These are phyloP conservation scores for Neelides sp. DNA, from an alignment of 1,140 invertebrate genomes.

Conservation along the genomic window DNA sequence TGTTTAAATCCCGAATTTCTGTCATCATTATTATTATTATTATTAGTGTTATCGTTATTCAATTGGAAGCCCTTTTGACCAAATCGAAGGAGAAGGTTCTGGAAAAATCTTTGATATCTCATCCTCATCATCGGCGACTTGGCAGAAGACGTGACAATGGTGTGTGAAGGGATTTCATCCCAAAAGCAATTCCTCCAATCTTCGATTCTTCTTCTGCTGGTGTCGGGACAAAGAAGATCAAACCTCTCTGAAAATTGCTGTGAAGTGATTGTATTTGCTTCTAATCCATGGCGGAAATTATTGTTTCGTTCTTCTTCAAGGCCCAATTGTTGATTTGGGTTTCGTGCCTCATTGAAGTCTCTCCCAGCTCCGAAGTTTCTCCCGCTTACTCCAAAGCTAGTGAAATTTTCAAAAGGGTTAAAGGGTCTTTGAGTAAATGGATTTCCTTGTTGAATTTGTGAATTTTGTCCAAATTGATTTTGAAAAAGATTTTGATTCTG, in stretches of 20 bases:
- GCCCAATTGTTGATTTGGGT: neutral
- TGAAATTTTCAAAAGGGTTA: too few species aligned
- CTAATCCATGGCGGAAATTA: neutral
- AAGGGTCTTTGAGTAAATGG: too few species aligned
- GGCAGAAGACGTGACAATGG: slow-evolving; percentile 73
- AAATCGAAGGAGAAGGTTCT: slow-evolving; percentile 39
- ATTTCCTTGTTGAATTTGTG: too few species aligned
- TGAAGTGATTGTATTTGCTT: slow-evolving; percentile 2
- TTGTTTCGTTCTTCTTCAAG: neutral
- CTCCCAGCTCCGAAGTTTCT: neutral
- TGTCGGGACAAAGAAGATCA: slow-evolving; percentile 76
- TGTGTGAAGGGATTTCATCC: slow-evolving; percentile 72
- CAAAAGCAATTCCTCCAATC: slow-evolving; percentile 73
- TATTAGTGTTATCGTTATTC: slow-evolving; percentile 32
- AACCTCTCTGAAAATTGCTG: slow-evolving; percentile 42
- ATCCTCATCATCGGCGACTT: slow-evolving; percentile 46
- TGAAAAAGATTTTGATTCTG: too few species aligned
- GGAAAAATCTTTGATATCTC: slow-evolving; percentile 42
- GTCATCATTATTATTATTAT: slow-evolving; percentile 26
- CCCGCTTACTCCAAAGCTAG: too few species aligned
- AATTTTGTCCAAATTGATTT: too few species aligned
- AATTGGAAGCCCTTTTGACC: slow-evolving; percentile 23
- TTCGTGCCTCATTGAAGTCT: neutral
- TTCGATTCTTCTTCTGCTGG: slow-evolving; percentile 51
- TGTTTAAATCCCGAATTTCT: slow-evolving; percentile 15